Evolutionary conservation across 2,113 vertebrate genomes (phyloP), one percentile per base, ranked within the genome.

Genomic region (Vulpes vulpes): DNA sequence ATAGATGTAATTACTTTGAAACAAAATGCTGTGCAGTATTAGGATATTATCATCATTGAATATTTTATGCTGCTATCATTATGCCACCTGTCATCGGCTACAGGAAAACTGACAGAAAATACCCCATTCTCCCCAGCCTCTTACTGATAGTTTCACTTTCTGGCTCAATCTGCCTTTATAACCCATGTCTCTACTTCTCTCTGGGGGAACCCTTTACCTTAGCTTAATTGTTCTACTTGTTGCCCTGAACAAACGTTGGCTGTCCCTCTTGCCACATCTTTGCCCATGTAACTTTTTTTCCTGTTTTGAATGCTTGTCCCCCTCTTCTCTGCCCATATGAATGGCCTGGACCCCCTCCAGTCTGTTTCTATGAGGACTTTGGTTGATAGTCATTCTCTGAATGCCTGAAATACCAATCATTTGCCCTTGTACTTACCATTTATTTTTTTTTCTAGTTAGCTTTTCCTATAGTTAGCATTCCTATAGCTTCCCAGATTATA

Each of bases 1-100:
- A 55, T 76, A 71, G 79, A 32, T 95, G 51, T 60, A 83, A 82
- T 86, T 74, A n/a, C 74, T 94, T 90, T 87, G 93, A 25, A 91
- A 55, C 73, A 79, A 79, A 83, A 62, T 86, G 15, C 38, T 55
- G 1, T 53, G 38, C 7, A 3, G 15, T 81, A 67, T 30, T 62
- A 73, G 86, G 22, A 53, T 59, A 62, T 38, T 27, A 2, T 51
- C 64, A 23, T 49, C 65, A 20, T 32, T 85, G 55, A 71, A 8
- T 91, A 51, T 57, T 76, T 91, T 23, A 16, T 82, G 79, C 43
- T 51, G 32, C 85, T 79, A 0, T 60, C 60, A n/a, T 16, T 55
- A 11, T 30, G 76, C 43, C 25, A 7, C 32, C 0, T 30, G 43
- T 85, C 64, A 53, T 15, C 9, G 11, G 76, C 51, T 80, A 65